Evolutionary conservation across 2,113 vertebrate genomes (phyloP).

Genomic region (Aviceda subcristata): DNA sequence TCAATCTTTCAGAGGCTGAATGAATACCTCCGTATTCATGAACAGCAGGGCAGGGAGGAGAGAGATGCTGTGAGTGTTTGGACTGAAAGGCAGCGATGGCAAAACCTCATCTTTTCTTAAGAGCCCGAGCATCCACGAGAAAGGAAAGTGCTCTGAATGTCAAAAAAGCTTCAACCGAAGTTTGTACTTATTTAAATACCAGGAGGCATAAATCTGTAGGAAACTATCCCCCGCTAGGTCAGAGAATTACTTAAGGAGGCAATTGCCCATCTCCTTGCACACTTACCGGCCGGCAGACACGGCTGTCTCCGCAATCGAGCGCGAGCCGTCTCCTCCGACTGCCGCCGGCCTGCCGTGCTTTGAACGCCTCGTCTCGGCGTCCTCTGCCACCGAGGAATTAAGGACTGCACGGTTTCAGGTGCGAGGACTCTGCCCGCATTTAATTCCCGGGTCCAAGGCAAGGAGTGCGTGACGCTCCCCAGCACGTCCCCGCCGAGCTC

Average conservation of each 20-base stretch:
- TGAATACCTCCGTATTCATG: fast-evolving
- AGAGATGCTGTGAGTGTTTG: neutral
- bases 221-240: neutral
- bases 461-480: neutral
- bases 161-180: neutral
- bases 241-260: neutral
- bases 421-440: neutral
- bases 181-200: neutral
- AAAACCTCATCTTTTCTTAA: neutral
- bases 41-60: neutral
- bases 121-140: neutral
- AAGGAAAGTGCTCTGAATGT: neutral
- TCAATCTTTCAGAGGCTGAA: neutral
- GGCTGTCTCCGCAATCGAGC: neutral
- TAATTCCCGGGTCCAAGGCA: neutral
- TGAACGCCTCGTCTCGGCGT: neutral
- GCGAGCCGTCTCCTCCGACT: neutral
- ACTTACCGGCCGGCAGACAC: neutral
- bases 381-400: neutral
- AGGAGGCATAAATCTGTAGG: neutral
- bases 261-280: neutral
- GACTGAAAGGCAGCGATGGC: neutral
- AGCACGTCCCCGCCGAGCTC: neutral
- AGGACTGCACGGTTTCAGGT: neutral
- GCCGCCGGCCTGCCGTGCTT: neutral